Base-by-base conservation (phyloP, 2,888 invertebrate species). In the Amblyjoppa fuscipennis region DNA sequence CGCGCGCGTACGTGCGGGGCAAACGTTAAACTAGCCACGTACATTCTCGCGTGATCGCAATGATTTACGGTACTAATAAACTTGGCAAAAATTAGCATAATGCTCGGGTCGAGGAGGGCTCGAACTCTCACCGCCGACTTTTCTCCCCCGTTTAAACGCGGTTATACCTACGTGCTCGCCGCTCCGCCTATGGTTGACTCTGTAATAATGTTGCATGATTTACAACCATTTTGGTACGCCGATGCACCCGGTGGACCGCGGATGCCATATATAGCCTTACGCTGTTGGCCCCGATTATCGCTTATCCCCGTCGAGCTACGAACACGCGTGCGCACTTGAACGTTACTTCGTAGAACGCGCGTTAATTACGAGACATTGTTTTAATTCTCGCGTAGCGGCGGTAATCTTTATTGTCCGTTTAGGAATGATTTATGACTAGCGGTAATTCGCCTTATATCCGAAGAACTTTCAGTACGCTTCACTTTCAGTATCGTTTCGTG, bases 21-120 rank as follows among this genome's bases (percentile, higher is more conserved):
- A 71, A 7, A 64, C 68, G 28, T 80, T 61, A 66, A 59, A 76
- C 64, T 68, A 70, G 76, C 38, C 49, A 45, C 49, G n/a, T 13
- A 76, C 78, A 75, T 84, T 78, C 84, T 64, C 16, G 11, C 71
- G 68, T 85, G 71, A 68, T 83, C 80, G 71, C 80, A 61, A 82
- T 90, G 90, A 91, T 92, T 92, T 91, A 91, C 89, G 89, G 87
- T 88, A 85, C 90, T 89, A 91, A 92, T 92, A 92, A 92, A 92
- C 85, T 89, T 90, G 86, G 86, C 87, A 80, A 87, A 90, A 91
- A 92, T 93, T 92, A 90, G 88, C 92, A 92, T 92, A 92, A 92
- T 90, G 89, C 90, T 76, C 86, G 86, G 77, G 69, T 66, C 83
- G 70, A 82, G 28, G 73, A 79, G 70, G 75, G 71, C 61, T 79